phyloP scores from a whole-genome alignment of 2,888 invertebrate species.

The Ornithoptera priamus region DNA sequence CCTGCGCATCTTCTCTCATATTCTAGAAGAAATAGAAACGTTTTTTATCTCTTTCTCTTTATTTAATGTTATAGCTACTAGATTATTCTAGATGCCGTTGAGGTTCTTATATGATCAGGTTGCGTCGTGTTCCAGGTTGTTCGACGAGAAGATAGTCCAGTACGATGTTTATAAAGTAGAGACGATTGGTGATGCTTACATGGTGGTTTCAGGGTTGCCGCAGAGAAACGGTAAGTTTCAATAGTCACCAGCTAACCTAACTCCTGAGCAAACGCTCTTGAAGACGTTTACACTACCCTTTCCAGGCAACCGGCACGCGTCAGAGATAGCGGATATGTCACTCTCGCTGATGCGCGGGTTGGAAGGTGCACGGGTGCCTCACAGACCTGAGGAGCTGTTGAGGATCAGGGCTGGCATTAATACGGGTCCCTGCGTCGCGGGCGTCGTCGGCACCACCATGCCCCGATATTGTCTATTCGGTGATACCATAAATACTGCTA shows the following conservation, averaged over 20 bases:
- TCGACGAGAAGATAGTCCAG: slow-evolving; percentile 84
- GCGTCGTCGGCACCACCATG: slow-evolving; percentile 82
- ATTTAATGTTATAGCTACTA: no score
- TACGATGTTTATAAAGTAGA: slow-evolving; percentile 88
- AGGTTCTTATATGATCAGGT: no score
- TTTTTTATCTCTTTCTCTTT: no score
- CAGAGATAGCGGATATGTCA: slow-evolving; percentile 82
- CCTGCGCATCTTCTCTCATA: no score
- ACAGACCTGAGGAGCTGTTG: slow-evolving; percentile 70
- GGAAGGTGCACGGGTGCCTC: slow-evolving; percentile 77
- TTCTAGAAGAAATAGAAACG: no score
- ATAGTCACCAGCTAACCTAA: background rate
- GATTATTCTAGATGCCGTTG: no score
- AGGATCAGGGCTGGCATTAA: slow-evolving; percentile 80
- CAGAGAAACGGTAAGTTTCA: slow-evolving; percentile 71
- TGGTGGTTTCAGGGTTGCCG: slow-evolving; percentile 81
- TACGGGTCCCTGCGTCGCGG: slow-evolving; percentile 83
- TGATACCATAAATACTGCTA: slow-evolving; percentile 83
- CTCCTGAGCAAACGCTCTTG: no score
- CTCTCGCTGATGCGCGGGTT: slow-evolving; percentile 76
- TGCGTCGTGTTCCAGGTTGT: slow-evolving; percentile 64
- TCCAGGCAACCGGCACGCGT: slow-evolving; percentile 77
- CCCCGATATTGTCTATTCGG: slow-evolving; percentile 83
- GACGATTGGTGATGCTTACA: slow-evolving; percentile 82
- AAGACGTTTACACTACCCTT: background rate